phyloP scores from a whole-genome alignment of 2,113 vertebrate genomes.

The Campylomormyrus tamandua region DNA sequence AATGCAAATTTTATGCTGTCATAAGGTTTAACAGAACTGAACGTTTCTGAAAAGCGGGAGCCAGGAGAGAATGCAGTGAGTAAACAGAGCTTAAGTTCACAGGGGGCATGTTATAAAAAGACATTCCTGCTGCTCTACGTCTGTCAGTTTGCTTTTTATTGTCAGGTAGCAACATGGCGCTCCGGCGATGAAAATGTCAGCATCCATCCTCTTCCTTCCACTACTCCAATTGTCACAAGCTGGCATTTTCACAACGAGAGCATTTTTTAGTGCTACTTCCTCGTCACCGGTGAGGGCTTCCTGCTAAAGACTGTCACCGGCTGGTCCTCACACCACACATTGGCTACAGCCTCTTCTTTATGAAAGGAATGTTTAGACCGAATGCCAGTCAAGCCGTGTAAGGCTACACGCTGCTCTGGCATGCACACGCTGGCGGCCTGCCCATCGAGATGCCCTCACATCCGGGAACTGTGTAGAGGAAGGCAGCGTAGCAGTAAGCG shows the following conservation, averaged over 20 bases:
- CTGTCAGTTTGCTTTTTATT: slow-evolving; percentile 11
- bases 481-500: background rate
- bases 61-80: background rate
- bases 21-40: background rate
- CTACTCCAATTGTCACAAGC: background rate
- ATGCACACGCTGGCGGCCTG: background rate
- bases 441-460: background rate
- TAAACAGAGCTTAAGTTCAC: slow-evolving; percentile 1
- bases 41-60: background rate
- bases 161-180: background rate
- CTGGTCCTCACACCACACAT: background rate
- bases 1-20: background rate
- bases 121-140: background rate
- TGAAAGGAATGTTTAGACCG: background rate
- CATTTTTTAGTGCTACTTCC: background rate
- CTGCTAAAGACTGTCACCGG: background rate
- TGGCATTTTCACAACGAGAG: background rate
- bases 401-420: background rate
- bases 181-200: background rate
- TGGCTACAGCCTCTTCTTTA: background rate
- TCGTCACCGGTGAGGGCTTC: background rate
- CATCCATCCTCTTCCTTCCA: background rate
- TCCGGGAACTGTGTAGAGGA: background rate
- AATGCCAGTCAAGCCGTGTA: background rate
- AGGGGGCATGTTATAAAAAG: background rate